Percentiles rank a stretch among this genome's conserved stretches.
These are phyloP conservation scores for Agapornis canus DNA, from an alignment of 2,797 vertebrate species.

Conservation along the genomic window DNA sequence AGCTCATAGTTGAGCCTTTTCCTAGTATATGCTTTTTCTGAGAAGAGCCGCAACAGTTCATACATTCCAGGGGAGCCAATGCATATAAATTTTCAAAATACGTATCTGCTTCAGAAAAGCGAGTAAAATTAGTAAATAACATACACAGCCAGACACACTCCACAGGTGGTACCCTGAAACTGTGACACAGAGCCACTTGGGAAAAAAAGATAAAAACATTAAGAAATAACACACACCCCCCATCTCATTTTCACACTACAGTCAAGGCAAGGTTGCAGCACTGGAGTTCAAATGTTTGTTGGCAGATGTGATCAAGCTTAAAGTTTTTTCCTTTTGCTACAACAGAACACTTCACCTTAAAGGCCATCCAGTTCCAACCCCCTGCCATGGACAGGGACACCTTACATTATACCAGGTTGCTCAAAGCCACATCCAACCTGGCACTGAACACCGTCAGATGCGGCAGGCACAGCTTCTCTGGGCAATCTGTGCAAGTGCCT, in stretches of 20 bases:
- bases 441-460: background rate
- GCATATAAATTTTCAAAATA: background rate
- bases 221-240: fast-evolving
- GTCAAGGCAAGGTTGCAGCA: background rate
- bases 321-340: background rate
- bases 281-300: background rate
- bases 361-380: background rate
- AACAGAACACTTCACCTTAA: background rate
- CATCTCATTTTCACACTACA: background rate
- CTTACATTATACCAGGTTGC: background rate
- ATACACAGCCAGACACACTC: background rate
- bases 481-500: background rate
- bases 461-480: background rate
- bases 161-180: background rate
- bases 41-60: background rate
- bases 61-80: fast-evolving
- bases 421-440: background rate
- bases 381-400: background rate
- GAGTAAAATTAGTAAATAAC: background rate
- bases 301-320: background rate
- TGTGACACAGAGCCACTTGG: background rate
- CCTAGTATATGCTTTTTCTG: background rate
- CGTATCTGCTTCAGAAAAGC: background rate
- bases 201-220: background rate
- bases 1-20: background rate